These are phyloP conservation scores for Prolemur simus DNA, from an alignment of 2,113 vertebrate genomes.

Conservation along the genomic window DNA sequence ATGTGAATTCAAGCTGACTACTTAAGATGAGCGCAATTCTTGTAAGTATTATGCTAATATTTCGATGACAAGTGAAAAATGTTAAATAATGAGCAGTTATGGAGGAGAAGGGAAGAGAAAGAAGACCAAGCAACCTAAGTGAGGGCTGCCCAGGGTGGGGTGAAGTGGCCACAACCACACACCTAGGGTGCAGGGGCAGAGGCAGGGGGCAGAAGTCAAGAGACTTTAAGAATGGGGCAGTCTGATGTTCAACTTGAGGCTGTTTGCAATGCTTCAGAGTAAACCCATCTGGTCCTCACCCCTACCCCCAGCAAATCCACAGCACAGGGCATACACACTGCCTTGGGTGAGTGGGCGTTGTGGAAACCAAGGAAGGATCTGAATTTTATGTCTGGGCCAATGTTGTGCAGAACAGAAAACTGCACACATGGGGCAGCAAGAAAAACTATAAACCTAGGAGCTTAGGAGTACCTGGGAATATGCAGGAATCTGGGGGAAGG, in stretches of 20 bases:
- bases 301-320: not conserved
- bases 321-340: too few relatives aligned
- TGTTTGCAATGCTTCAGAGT: not conserved
- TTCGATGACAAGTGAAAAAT: not conserved
- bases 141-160: not conserved
- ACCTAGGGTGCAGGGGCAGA: fast-evolving
- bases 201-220: not conserved
- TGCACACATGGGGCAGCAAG: not conserved
- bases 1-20: not conserved
- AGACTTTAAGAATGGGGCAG: not conserved
- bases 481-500: not conserved
- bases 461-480: not conserved
- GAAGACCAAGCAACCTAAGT: not conserved
- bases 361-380: not conserved
- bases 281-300: not conserved
- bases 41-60: not conserved
- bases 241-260: not conserved
- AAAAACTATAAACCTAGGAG: not conserved
- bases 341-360: not conserved
- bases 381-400: not conserved
- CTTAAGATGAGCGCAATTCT: not conserved
- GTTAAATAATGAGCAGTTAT: not conserved
- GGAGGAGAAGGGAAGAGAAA: not conserved
- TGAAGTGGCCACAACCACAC: not conserved
- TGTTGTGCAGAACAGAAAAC: not conserved